phyloP scores from a whole-genome alignment of 2,797 vertebrate genomes.

The Myripristis murdjan region DNA sequence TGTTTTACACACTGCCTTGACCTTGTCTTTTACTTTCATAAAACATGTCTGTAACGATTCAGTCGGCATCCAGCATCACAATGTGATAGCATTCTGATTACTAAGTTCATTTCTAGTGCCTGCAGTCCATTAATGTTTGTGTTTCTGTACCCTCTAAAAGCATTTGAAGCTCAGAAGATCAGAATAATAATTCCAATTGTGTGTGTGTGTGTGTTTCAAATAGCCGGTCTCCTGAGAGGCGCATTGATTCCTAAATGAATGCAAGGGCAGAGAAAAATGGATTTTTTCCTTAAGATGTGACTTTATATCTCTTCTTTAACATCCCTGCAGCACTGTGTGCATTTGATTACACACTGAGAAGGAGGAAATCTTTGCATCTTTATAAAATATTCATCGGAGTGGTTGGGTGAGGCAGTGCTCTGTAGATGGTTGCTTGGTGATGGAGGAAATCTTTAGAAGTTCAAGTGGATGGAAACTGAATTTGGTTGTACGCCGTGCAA shows the following conservation, averaged over 20 bases:
- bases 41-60: constrained; percentile 66
- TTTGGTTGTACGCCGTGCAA: constrained; percentile 63
- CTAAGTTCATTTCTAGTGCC: constrained; percentile 54
- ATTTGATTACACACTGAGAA: constrained; percentile 86
- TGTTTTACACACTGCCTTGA: constrained; percentile 55
- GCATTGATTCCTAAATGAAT: constrained; percentile 88
- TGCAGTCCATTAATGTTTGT: constrained; percentile 70
- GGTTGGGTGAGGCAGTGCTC: constrained; percentile 78
- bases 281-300: constrained; percentile 83
- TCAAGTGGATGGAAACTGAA: constrained; percentile 64
- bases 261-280: constrained; percentile 83
- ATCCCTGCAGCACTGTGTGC: constrained; percentile 82
- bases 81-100: constrained; percentile 69
- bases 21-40: constrained; percentile 65
- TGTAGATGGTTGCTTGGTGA: constrained; percentile 77
- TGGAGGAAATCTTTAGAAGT: constrained; percentile 73
- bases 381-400: constrained; percentile 88
- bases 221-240: constrained; percentile 77
- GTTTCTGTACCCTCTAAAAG: constrained; percentile 59
- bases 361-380: constrained; percentile 86
- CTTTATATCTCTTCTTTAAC: constrained; percentile 85
- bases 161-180: constrained; percentile 81
- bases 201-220: constrained; percentile 62
- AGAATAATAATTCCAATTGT: constrained; percentile 74
- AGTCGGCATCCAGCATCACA: constrained; percentile 58